phyloP scores from a whole-genome alignment of 2,113 vertebrate genomes.

The Sorex araneus region DNA sequence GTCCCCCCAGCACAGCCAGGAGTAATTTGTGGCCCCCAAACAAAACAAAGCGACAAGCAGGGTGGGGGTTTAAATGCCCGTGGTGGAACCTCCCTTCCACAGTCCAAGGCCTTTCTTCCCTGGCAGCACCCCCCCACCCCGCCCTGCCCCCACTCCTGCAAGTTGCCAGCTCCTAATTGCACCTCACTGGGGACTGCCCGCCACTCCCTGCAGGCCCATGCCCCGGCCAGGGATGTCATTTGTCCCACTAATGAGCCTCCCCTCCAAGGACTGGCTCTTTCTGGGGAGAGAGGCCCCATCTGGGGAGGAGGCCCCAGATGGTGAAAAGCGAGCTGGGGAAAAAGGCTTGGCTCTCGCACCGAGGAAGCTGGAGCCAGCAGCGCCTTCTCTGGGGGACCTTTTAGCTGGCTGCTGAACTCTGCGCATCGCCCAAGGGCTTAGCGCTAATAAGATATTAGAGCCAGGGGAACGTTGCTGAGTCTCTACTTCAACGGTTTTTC shows the following conservation, averaged over 20 bases:
- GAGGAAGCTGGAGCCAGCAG: not conserved
- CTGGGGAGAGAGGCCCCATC: not conserved
- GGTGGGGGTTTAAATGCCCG: not conserved
- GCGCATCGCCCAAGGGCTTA: not conserved
- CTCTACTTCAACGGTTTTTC: not conserved
- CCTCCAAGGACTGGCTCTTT: not conserved
- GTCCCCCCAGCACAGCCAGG: too few species aligned
- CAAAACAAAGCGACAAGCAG: not conserved
- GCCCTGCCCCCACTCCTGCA: not conserved
- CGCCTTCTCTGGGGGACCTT: not conserved
- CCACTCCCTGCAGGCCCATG: not conserved
- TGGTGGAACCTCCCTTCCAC: not conserved
- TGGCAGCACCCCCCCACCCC: too few species aligned
- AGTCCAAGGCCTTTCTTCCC: not conserved
- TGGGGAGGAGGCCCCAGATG: not conserved
- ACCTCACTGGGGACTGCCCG: not conserved
- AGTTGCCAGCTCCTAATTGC: not conserved
- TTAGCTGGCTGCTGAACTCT: not conserved
- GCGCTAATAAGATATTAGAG: not conserved
- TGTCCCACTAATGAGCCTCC: not conserved
- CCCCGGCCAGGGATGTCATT: not conserved
- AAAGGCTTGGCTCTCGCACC: not conserved
- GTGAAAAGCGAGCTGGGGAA: not conserved
- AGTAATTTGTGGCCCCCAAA: not conserved
- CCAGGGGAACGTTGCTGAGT: not conserved